Percentiles rank a stretch among this genome's conserved stretches.
These are phyloP conservation scores for Matsumurasca onukii DNA, from an alignment of 1,140 invertebrate species.

Conservation along the genomic window DNA sequence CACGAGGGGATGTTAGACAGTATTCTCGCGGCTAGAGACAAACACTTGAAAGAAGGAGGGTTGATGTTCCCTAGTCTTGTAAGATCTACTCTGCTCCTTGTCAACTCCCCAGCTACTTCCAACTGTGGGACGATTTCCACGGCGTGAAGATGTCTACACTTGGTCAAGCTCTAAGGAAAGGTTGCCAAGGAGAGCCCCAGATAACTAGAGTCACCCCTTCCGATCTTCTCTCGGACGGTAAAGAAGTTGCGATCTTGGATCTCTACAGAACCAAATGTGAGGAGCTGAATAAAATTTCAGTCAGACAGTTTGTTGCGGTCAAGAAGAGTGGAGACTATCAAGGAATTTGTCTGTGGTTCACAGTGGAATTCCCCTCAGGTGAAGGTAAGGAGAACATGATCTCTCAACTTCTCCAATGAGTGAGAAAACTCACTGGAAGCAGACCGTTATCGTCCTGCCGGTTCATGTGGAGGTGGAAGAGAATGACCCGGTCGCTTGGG, in stretches of 20 bases:
- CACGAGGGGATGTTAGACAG: conserved; percentile 98
- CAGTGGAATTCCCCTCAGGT: conserved; percentile 46
- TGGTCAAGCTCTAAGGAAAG: conserved; percentile 31
- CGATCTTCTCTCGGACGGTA: conserved; percentile 51
- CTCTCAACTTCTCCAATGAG: conserved; percentile 74
- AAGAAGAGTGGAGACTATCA: conserved; percentile 64
- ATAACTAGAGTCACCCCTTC: conserved; percentile 44
- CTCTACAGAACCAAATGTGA: conserved; percentile 42
- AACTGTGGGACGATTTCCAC: conserved; percentile 58
- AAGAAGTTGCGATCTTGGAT: conserved; percentile 46
- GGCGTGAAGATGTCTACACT: conserved; percentile 38
- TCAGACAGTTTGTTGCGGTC: conserved; percentile 49
- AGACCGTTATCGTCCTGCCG: conserved; percentile 73
- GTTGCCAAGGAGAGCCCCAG: conserved; percentile 45
- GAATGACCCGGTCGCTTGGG: conserved; percentile 66
- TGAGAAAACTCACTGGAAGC: conserved; percentile 94
- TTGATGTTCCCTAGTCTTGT: conserved; percentile 49
- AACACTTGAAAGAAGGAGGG: conserved; percentile 71
- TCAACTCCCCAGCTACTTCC: conserved; percentile 63
- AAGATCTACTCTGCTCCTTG: conserved; percentile 62
- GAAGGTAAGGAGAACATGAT: conserved; percentile 45
- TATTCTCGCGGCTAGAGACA: conserved; percentile 87
- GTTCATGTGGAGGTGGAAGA: conserved; percentile 45
- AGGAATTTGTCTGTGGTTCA: conserved; percentile 61
- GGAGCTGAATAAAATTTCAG: conserved; percentile 45